Percentiles rank a stretch among this genome's conserved stretches.
Evolutionary conservation across 2,113 vertebrate species (phyloP).

Genomic region (Phodopus roborovskii): DNA sequence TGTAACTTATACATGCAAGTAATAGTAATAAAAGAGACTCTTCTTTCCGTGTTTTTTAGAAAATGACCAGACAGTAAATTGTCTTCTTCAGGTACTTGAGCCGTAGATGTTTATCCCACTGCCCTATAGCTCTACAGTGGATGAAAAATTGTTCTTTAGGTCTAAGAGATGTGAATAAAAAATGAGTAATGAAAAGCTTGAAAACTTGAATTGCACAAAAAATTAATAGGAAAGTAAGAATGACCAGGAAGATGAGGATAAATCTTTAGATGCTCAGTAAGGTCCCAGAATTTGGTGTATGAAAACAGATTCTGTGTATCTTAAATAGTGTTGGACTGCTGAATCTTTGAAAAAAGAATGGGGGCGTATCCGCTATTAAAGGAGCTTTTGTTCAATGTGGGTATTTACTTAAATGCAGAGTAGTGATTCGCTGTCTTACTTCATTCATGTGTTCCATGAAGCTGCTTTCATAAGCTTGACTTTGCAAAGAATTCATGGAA

Average conservation of each 20-base stretch:
- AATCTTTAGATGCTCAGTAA: neutral
- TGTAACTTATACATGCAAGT: neutral
- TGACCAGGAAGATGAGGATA: neutral
- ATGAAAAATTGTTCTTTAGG: neutral
- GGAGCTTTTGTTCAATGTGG: conserved; percentile 18
- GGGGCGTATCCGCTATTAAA: conserved; percentile 5
- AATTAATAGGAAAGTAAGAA: neutral
- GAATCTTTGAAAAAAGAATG: neutral
- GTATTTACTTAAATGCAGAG: neutral
- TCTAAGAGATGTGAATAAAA: neutral
- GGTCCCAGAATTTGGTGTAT: neutral
- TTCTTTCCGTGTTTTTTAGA: neutral
- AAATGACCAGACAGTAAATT: neutral
- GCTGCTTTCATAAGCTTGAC: neutral
- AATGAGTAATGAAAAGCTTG: conserved; percentile 27
- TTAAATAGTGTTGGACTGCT: conserved; percentile 31
- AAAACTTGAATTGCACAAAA: neutral
- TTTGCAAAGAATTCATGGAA: conserved; percentile 24
- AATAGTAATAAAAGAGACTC: neutral
- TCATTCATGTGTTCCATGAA: neutral
- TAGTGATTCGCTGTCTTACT: neutral
- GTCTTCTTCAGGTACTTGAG: neutral
- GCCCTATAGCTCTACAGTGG: neutral
- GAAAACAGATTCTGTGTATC: neutral
- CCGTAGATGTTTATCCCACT: neutral